phyloP scores from a whole-genome alignment of 2,888 invertebrate genomes.

The Oscheius sp. region DNA sequence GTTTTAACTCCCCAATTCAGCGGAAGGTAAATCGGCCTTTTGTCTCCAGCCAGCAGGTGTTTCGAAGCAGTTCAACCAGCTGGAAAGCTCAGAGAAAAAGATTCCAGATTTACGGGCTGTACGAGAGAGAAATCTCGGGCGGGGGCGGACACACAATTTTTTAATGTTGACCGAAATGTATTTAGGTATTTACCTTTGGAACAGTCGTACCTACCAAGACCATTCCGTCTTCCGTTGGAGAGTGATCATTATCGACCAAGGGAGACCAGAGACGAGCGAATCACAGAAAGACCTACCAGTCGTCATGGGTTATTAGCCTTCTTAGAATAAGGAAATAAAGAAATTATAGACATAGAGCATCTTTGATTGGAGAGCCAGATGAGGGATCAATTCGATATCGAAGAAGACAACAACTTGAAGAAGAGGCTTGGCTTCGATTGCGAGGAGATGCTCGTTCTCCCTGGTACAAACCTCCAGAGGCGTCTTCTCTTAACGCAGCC shows the following conservation, averaged over 20 bases:
- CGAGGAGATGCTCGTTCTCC: conserved; percentile 32
- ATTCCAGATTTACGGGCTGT: conserved; percentile 11
- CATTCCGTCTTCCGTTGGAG: conserved; percentile 54
- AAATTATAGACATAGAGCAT: not conserved
- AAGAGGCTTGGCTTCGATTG: conserved; percentile 64
- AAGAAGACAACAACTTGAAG: conserved; percentile 64
- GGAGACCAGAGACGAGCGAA: conserved; percentile 16
- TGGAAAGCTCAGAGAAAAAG: not conserved
- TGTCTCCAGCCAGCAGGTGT: not conserved
- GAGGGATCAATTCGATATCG: conserved; percentile 54
- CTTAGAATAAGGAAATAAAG: not conserved
- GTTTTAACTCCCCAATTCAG: conserved; percentile 67
- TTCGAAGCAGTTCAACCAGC: too few relatives aligned
- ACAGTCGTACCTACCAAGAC: conserved; percentile 65
- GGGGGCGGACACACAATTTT: conserved; percentile 22
- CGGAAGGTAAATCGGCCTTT: conserved; percentile 54
- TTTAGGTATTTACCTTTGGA: conserved; percentile 65
- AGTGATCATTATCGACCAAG: conserved; percentile 51
- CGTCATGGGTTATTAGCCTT: not conserved
- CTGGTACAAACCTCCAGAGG: conserved; percentile 26
- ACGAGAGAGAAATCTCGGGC: not conserved
- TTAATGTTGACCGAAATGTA: conserved; percentile 7
- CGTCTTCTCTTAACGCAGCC: conserved; percentile 25
- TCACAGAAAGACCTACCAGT: conserved; percentile 5
- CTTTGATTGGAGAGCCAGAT: conserved; percentile 8